phyloP scores from a whole-genome alignment of 2,888 invertebrate genomes.

The Lithophane leautieri region DNA sequence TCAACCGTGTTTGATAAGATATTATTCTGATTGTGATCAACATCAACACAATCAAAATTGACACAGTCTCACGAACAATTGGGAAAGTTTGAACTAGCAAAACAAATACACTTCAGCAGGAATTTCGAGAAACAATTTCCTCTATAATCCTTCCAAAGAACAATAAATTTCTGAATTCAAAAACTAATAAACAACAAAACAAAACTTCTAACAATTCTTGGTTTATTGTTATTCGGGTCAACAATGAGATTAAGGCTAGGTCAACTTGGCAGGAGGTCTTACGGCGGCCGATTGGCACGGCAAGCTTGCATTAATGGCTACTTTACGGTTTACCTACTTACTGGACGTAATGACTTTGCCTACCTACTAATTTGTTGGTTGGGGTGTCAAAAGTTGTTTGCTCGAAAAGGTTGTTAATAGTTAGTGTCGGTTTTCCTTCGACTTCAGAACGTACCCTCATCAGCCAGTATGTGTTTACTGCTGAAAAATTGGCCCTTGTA shows the following conservation, averaged over 20 bases:
- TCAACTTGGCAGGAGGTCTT: slow-evolving; percentile 67
- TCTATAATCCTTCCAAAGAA: slow-evolving; percentile 10
- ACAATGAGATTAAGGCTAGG: slow-evolving; percentile 75
- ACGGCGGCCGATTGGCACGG: slow-evolving; percentile 79
- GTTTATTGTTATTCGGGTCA: slow-evolving; percentile 69
- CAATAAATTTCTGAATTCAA: slow-evolving; percentile 35
- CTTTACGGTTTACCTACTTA: slow-evolving; percentile 51
- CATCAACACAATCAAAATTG: background rate
- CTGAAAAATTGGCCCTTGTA: background rate
- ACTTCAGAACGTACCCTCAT: background rate
- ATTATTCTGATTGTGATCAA: background rate
- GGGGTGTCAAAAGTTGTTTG: slow-evolving; percentile 39
- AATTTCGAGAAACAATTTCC: slow-evolving; percentile 32
- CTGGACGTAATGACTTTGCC: slow-evolving; percentile 63
- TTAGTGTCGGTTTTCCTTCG: slow-evolving; percentile 13
- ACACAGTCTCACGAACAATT: background rate
- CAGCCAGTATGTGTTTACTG: background rate
- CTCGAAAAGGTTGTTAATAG: slow-evolving; percentile 23
- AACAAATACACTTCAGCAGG: slow-evolving; percentile 9
- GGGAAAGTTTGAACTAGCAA: slow-evolving; percentile 14
- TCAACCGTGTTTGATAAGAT: background rate
- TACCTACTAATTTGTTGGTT: slow-evolving; percentile 50
- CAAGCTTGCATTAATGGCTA: slow-evolving; percentile 86
- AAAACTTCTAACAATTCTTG: slow-evolving; percentile 32
- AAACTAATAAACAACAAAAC: slow-evolving; percentile 56